Percentiles rank a stretch among this genome's conserved stretches.
Conservation (phyloP, 2,797 vertebrate genomes). For the Nannoperca obscura region DNA sequence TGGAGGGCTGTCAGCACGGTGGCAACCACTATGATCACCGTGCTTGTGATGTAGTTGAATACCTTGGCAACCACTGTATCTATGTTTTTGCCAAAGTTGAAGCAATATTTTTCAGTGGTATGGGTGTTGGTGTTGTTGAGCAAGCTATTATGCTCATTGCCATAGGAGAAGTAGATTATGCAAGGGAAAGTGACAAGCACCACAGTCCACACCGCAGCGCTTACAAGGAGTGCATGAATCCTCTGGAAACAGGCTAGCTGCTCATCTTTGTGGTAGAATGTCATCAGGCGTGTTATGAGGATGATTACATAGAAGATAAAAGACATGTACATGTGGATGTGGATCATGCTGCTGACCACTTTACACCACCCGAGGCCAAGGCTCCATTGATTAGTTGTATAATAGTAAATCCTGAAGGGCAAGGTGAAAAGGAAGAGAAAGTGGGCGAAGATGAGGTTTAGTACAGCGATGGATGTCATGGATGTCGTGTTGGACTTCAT, state of each 20-base stretch:
- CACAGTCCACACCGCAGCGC: constrained; percentile 83
- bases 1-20: constrained; percentile 83
- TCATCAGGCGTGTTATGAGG: constrained; percentile 84
- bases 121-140: rapidly evolving
- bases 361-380: constrained; percentile 81
- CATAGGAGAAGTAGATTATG: constrained; percentile 78
- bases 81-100: constrained; percentile 84
- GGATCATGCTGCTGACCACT: constrained; percentile 90
- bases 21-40: constrained; percentile 69
- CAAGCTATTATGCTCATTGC: rapidly evolving
- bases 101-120: constrained; percentile 79
- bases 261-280: constrained; percentile 85
- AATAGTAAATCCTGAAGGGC: constrained; percentile 93
- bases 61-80: rapidly evolving
- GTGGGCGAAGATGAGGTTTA: constrained; percentile 92
- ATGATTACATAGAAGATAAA: constrained; percentile 91
- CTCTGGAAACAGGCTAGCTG: constrained; percentile 84
- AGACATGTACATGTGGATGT: constrained; percentile 94
- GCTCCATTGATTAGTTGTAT: constrained; percentile 70
- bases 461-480: constrained; percentile 87
- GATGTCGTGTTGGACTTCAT: constrained; percentile 89
- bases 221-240: constrained; percentile 83
- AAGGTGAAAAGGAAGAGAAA: constrained; percentile 90
- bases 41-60: constrained; percentile 86
- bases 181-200: constrained; percentile 79